Percentiles rank a stretch among this genome's conserved stretches.
These are phyloP conservation scores for Nomia melanderi DNA, from an alignment of 1,140 invertebrate species.

Conservation along the genomic window DNA sequence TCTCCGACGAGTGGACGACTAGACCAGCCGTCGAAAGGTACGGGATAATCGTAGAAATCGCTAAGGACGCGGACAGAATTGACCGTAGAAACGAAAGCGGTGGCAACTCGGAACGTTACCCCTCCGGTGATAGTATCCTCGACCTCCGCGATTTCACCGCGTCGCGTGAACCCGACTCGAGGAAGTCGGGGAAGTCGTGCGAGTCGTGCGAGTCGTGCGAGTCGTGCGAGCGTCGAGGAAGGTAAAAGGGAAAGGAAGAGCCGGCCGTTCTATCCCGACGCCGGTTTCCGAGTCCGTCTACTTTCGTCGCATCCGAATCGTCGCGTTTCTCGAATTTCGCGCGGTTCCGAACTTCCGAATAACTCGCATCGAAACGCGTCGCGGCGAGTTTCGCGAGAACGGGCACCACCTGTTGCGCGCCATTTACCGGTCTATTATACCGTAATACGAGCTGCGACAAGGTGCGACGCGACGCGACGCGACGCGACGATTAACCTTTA, in stretches of 20 bases:
- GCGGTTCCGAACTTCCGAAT: not conserved
- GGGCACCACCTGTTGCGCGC: slow-evolving; percentile 47
- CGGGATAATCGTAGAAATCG: too few relatives aligned
- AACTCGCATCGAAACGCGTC: too few relatives aligned
- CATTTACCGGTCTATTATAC: not conserved
- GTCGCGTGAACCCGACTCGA: slow-evolving; percentile 26
- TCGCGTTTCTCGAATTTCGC: not conserved
- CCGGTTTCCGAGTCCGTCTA: slow-evolving; percentile 10
- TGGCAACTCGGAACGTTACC: too few relatives aligned
- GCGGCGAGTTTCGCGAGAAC: too few relatives aligned
- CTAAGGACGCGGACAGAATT: too few relatives aligned
- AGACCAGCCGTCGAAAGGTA: too few relatives aligned
- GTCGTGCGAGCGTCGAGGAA: slow-evolving; percentile 19
- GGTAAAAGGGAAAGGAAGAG: slow-evolving; percentile 58
- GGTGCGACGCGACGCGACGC: slow-evolving; percentile 6
- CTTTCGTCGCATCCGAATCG: not conserved
- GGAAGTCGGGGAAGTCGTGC: slow-evolving; percentile 37
- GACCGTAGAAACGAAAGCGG: not conserved
- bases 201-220: too few relatives aligned
- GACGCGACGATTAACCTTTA: slow-evolving; percentile 50
- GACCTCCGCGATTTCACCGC: slow-evolving; percentile 58
- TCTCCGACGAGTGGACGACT: too few relatives aligned
- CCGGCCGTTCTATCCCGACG: not conserved
- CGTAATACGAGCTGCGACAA: not conserved
- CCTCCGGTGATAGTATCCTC: not conserved